phyloP scores from a whole-genome alignment of 2,888 invertebrate species.

The Fragum fragum region DNA sequence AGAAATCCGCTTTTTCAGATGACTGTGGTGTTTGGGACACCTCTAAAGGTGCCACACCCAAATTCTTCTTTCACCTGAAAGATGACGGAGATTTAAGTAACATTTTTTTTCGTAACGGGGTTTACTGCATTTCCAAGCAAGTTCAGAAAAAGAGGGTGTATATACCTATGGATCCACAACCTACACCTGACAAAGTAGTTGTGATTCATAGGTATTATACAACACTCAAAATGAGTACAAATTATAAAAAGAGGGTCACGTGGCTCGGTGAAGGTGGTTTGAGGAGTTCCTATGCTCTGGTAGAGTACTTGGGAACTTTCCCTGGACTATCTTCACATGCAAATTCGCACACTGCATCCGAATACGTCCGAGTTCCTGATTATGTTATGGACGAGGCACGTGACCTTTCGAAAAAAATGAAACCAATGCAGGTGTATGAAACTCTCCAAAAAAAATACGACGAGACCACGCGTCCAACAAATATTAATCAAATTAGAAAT shows the following conservation, averaged over 20 bases:
- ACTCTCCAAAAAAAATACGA: too few relatives aligned
- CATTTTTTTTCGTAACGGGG: conserved; percentile 12
- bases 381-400: conserved; percentile 4
- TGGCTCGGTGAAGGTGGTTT: conserved; percentile 43
- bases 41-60: conserved; percentile 26
- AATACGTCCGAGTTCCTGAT: not conserved
- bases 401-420: conserved; percentile 1
- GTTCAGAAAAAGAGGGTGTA: conserved; percentile 19
- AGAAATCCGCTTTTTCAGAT: conserved; percentile 17
- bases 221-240: conserved; percentile 16
- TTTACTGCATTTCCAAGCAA: conserved; percentile 13
- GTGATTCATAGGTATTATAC: conserved; percentile 39
- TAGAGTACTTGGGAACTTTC: conserved; percentile 44
- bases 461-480: too few relatives aligned
- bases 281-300: conserved; percentile 30
- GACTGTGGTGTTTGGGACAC: conserved; percentile 44
- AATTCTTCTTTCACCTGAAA: conserved; percentile 20
- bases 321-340: conserved; percentile 30
- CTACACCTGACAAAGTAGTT: conserved; percentile 16
- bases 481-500: too few relatives aligned
- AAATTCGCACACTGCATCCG: conserved; percentile 16
- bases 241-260: conserved; percentile 54
- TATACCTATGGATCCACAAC: conserved; percentile 45
- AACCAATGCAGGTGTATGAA: too few relatives aligned
- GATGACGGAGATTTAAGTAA: not conserved